Base-by-base conservation (phyloP, 1,140 invertebrate species). In the Notospermus geniculatus region DNA sequence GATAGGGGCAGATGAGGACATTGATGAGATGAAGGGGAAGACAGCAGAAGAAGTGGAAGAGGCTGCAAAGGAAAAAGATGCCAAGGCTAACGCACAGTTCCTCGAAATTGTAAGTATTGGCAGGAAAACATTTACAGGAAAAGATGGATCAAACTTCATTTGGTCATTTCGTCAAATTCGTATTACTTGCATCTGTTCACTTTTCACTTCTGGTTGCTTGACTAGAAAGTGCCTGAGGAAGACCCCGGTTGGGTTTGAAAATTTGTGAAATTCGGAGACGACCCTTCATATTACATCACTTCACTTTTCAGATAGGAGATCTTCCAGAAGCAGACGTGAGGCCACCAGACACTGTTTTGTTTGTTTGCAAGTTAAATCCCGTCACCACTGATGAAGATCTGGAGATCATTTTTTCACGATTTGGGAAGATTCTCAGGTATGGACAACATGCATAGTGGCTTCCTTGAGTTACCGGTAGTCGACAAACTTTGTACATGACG, bases 321-420 rank as follows among this genome's bases (percentile, higher is more conserved):
- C 83, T 99, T 57, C 97, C 95, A 0, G 91, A 97, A 84, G 95
- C 91, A 41, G 96, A 99, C 46, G 91, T 97, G 75, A 93, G 92
- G 23, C 97, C 97, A 0, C 95, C 96, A 9, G 97, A 99, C 83
- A 99, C 99, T 85, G 95, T 99, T 13, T 82, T 99, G 0, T 99
- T 99, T 84, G 93, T 99, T 7, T 99, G 97, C 82, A 99, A 99
- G 85, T 83, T 99, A n/a, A 99, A 99, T 85, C 95, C 97, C 28
- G 95, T 99, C 0, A 99, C 97, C 2, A 95, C 88, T 36, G 95
- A 97, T 79, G 95, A 98, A 69, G 95, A 98, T 82, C 83, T 98
- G 53, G 93, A 98, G 84, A 94, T 98, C 27, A 98, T 99, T 66
- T 99, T 99, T 73, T 93, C 92, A 71, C 85, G 95, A 70, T 99